Evolutionary conservation across 2,888 invertebrate species (phyloP).

Genomic region (Argynnis bischoffii): DNA sequence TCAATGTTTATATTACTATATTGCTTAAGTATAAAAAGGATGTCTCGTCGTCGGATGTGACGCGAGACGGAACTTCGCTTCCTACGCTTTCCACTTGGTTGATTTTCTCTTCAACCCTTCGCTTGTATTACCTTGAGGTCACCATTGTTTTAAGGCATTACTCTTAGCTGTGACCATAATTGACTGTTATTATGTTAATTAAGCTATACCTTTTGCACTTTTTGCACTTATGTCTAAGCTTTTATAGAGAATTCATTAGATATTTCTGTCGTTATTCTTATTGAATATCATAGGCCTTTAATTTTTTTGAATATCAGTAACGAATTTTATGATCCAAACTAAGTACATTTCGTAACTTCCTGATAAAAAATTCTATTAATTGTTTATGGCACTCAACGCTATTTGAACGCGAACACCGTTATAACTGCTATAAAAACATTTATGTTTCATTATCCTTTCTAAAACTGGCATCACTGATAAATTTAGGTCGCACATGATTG

Average conservation of each 20-base stretch:
- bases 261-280: too few relatives aligned
- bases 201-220: neutral
- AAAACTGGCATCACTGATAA: slow-evolving; percentile 64
- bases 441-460: slow-evolving; percentile 54
- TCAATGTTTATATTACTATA: neutral
- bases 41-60: slow-evolving; percentile 39
- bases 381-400: slow-evolving; percentile 4
- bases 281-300: too few relatives aligned
- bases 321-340: neutral
- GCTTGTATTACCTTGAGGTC: slow-evolving; percentile 49
- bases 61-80: slow-evolving; percentile 66
- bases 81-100: slow-evolving; percentile 65
- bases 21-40: slow-evolving; percentile 25
- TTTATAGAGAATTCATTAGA: too few relatives aligned
- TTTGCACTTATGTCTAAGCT: neutral
- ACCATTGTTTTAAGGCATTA: slow-evolving; percentile 60
- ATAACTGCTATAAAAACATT: slow-evolving; percentile 45
- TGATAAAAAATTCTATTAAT: neutral
- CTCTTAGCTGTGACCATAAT: slow-evolving; percentile 38
- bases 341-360: neutral
- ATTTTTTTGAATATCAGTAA: too few relatives aligned
- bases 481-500: slow-evolving; percentile 66
- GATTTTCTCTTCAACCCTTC: slow-evolving; percentile 48
- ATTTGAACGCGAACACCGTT: slow-evolving; percentile 28
- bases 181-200: slow-evolving; percentile 24